Base-by-base conservation (phyloP, 2,888 invertebrate genomes). In the Hyposoter didymator region DNA sequence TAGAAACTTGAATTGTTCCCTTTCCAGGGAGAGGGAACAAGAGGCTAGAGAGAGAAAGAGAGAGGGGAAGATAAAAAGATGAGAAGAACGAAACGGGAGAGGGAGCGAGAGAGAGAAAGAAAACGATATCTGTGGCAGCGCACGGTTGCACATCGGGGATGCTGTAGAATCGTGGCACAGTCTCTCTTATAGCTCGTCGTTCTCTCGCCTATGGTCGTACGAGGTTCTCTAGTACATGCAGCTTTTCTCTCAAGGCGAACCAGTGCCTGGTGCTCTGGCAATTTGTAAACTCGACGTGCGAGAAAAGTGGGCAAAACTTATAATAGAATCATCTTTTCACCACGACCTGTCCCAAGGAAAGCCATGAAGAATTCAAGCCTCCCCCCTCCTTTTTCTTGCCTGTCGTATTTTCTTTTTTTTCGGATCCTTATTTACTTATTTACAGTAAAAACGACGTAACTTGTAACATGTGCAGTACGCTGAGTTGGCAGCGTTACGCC, bases 311-410 rank as follows among this genome's bases (percentile, higher is more conserved):
- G 88, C 87, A 85, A 88, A 90, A 90, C 91, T 90, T 91, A 90
- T 91, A 91, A 91, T 91, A 90, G 91, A 91, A 91, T 91, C 90
- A 90, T 91, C 91, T 89, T 90, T 88, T 90, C 85, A 88, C 87
- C 83, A 74, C 88, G 88, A 89, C 89, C 89, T 88, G 86, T 89
- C 87, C 87, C 76, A 86, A 88, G 80, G 89, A 87, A 89, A 90
- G 87, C 89, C 74, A 79, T 72, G 79, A 85, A 80, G 82, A 85
- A 85, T 85, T 80, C 67, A 80, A 73, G 69, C 59, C 59, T n/a
- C 52, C 73, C 55, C 14, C 17, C n/a, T 19, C n/a, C 32, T 12
- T 52, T 64, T 5, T 8, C n/a, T n/a, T 52, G n/a, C 69, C 62
- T 52, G 69, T 19, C 49, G 43, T 39, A 39, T 5, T 45, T 52